These are phyloP conservation scores for Poecilus cupreus DNA, from an alignment of 2,888 invertebrate genomes.

Conservation along the genomic window DNA sequence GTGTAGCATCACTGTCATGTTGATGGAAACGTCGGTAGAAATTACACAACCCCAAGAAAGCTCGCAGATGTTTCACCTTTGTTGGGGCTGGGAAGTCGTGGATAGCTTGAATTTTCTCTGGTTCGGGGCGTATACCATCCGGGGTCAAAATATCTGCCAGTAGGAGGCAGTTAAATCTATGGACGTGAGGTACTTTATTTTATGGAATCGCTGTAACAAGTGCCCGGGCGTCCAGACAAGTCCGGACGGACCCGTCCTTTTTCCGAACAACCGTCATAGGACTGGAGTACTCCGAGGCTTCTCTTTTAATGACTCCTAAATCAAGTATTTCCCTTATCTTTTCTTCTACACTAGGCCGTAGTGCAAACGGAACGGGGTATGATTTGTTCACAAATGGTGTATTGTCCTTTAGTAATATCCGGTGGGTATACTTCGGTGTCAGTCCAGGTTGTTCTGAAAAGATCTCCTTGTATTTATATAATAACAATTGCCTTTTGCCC, in stretches of 20 bases:
- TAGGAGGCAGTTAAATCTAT: background rate
- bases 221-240: slow-evolving; percentile 41
- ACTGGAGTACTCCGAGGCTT: slow-evolving; percentile 65
- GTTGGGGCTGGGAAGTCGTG: background rate
- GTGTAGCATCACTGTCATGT: too few relatives aligned
- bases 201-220: background rate
- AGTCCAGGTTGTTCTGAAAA: background rate
- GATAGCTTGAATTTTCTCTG: background rate
- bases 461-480: slow-evolving; percentile 24
- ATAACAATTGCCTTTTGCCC: too few relatives aligned
- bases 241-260: slow-evolving; percentile 45
- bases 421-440: background rate
- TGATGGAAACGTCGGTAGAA: background rate
- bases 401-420: background rate
- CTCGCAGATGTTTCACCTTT: background rate
- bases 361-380: slow-evolving; percentile 51
- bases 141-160: background rate
- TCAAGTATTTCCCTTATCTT: slow-evolving; percentile 64
- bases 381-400: background rate
- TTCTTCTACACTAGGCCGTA: slow-evolving; percentile 63
- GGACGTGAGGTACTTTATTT: background rate
- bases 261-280: slow-evolving; percentile 59
- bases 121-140: background rate
- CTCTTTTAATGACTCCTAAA: slow-evolving; percentile 65
- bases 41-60: background rate